These are phyloP conservation scores for Lophura nycthemera DNA, from an alignment of 2,113 vertebrate genomes.

Conservation along the genomic window DNA sequence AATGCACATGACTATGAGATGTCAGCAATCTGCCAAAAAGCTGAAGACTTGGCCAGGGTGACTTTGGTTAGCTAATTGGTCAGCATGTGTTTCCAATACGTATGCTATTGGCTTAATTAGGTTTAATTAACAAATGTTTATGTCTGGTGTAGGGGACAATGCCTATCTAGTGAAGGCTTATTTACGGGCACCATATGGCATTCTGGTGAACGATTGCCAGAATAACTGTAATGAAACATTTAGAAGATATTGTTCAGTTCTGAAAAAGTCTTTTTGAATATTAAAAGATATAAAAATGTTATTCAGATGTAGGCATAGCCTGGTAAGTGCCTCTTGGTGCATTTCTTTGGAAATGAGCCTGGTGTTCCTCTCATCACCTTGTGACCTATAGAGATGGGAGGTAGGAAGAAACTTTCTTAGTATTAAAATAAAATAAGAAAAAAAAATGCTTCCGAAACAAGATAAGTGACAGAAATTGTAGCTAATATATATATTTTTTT, in stretches of 20 bases:
- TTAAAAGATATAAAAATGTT: not conserved
- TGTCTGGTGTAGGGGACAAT: slow-evolving; percentile 9
- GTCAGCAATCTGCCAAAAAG: not conserved
- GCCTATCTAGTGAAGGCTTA: slow-evolving; percentile 13
- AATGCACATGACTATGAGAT: not conserved
- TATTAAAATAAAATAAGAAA: not conserved
- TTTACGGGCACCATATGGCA: slow-evolving; percentile 32
- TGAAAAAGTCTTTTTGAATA: not conserved
- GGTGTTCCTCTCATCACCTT: not conserved
- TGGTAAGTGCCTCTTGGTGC: not conserved
- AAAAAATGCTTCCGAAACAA: not conserved
- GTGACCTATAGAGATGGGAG: not conserved
- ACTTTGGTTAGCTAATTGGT: slow-evolving; percentile 25
- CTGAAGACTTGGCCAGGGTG: not conserved
- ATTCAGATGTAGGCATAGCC: not conserved
- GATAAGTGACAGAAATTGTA: not conserved
- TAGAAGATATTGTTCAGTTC: not conserved
- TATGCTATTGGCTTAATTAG: slow-evolving; percentile 24
- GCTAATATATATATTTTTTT: not conserved
- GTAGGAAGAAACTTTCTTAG: not conserved
- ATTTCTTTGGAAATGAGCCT: not conserved
- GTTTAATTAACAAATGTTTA: slow-evolving; percentile 44
- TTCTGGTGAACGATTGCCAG: slow-evolving; percentile 9
- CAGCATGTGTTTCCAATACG: slow-evolving; percentile 31
- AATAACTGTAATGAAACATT: slow-evolving; percentile 4